Conservation (phyloP, 2,113 vertebrate species). For the Perca schrenkii region DNA sequence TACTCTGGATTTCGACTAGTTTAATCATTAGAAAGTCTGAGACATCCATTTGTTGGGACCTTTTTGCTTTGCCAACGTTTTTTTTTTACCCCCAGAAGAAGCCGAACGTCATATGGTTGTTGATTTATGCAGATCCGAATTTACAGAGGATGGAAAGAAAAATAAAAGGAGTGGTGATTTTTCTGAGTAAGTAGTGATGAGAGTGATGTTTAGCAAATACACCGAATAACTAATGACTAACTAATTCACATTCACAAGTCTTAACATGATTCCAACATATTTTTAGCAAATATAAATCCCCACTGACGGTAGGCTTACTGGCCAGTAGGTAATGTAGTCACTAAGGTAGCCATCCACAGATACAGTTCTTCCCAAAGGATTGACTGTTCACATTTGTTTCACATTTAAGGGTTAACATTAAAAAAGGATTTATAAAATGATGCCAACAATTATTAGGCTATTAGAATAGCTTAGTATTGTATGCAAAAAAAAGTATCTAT, state of each 20-base stretch:
- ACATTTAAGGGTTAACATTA: too few species aligned
- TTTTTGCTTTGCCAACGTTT: background rate
- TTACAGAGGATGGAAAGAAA: constrained; percentile 56
- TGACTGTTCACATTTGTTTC: too few species aligned
- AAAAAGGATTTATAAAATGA: too few species aligned
- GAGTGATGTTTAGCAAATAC: constrained; percentile 2
- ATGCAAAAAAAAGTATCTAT: too few species aligned
- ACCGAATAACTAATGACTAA: background rate
- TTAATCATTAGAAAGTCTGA: constrained; percentile 6
- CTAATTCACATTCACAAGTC: background rate
- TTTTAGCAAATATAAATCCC: too few species aligned
- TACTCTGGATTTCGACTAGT: background rate
- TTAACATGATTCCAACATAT: too few species aligned
- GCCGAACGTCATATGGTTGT: background rate
- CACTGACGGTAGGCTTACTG: too few species aligned
- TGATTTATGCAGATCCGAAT: background rate
- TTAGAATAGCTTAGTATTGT: too few species aligned
- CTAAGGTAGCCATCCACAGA: too few species aligned
- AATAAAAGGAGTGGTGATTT: constrained; percentile 51
- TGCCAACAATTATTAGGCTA: too few species aligned
- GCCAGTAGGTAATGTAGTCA: too few species aligned
- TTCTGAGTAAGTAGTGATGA: constrained; percentile 35
- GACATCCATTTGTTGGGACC: background rate
- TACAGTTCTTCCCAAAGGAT: too few species aligned
- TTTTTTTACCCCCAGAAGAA: background rate